Base-by-base conservation (phyloP, 2,888 invertebrate genomes). In the Archips crataeganus region DNA sequence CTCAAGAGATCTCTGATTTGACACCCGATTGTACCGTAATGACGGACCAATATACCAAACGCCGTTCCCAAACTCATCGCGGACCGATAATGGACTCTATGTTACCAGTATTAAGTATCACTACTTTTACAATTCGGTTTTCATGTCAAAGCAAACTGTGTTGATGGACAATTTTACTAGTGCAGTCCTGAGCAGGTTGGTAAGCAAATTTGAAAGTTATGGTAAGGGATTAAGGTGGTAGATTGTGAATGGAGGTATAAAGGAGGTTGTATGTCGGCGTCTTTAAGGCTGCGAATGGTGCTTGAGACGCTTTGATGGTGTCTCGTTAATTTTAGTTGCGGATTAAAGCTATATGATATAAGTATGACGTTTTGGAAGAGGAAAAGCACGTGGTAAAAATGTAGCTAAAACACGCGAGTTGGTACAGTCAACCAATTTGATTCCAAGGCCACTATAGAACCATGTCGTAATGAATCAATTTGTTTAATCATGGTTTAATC, bases 1-100 rank as follows among this genome's bases (percentile, higher is more conserved):
- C 69, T 74, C 69, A 64, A 74, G 73, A 23, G 73, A 39, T 64
- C 68, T 32, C 74, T 74, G 74, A 74, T 70, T 74, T 74, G 74
- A 74, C 74, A 74, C 69, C 74, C 45, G 74, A 74, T 74, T 74
- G 69, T 70, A 60, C 23, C 59, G 59, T 63, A 60, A 34, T 69
- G 73, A 74, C 62, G 57, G 42, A 51, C 74, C 60, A 65, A 60
- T 51, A 54, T 61, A 13, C 0, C 15, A 57, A 13, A 36, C 34
- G 15, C 45, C 2, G 15, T 11, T 36, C 0, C 13, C 5, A 13
- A 61, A 65, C 42, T 54, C 11, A 61, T 45, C 32, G 5, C 32
- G n/a, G 13, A 60, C 2, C 51, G 0, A 65, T 34, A 45, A 36
- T 5, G 11, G 34, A 15, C 74, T 36, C 23, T 70, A 69, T 3